Base-by-base conservation (phyloP, 2,113 vertebrate species). In the Leiothrix lutea region DNA sequence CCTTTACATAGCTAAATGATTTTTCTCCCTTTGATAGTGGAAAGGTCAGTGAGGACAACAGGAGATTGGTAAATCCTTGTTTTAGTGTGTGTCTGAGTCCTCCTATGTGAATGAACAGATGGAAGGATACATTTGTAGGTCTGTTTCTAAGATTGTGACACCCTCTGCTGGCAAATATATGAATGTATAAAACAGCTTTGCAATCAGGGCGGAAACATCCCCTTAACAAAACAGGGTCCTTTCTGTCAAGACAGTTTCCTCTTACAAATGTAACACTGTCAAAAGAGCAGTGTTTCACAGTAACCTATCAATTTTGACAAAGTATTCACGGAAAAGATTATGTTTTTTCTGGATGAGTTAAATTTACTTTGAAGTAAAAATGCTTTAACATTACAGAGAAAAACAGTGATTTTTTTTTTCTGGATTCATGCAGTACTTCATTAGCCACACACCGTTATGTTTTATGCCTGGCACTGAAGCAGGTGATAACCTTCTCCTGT, bases 91-190 rank as follows among this genome's bases (percentile, higher is more conserved):
- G 19, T 42, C 53, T 48, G 36, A 61, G 9, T 50, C 84, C 54
- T 91, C 31, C 2, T 15, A 5, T 26, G 51, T 12, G 45, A 75
- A 28, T 18, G 56, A 71, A 42, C 9, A 51, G 38, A 53, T 19
- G 10, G 5, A 22, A 31, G 36, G 42, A 42, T n/a, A 44, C 35
- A 8, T 57, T 74, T 22, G 13, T 65, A 45, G 6, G 15, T 79
- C 26, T 72, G 92, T 92, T 96, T 92, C 69, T 96, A 53, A 83
- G 93, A 88, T 86, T 66, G 75, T 80, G 82, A 95, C 79, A 94
- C 96, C 95, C 95, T 97, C 94, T 97, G 83, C 94, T 97, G 96
- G 94, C 78, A 94, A 93, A 70, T 66, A 70, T 9, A 60, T 79
- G 94, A 93, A 93, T 58, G 65, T 18, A 51, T 53, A 79, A 92